phyloP scores from a whole-genome alignment of 1,140 invertebrate genomes.

The Drosophila subobscura region DNA sequence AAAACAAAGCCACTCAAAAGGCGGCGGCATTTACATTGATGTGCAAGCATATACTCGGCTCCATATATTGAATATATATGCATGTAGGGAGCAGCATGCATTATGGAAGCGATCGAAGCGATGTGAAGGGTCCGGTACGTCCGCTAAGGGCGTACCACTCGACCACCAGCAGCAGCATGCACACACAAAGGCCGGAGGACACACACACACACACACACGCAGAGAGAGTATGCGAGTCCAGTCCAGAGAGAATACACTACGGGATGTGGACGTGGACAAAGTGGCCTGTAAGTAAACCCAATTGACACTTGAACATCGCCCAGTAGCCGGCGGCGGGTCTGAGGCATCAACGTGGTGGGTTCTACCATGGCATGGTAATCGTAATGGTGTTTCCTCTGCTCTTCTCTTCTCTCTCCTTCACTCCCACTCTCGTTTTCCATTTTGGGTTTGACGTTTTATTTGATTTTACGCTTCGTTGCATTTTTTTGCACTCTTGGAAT shows the following conservation, averaged over 20 bases:
- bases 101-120: conserved; percentile 4
- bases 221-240: conserved; percentile 19
- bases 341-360: conserved; percentile 41
- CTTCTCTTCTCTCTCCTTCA: conserved; percentile 9
- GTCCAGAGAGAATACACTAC: conserved; percentile 20
- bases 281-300: conserved; percentile 73
- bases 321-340: conserved; percentile 45
- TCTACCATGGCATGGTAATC: conserved; percentile 20
- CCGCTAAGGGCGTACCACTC: conserved; percentile 4
- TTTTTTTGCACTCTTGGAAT: conserved; percentile 65
- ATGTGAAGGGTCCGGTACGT: conserved; percentile 15
- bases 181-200: no score
- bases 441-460: conserved; percentile 76
- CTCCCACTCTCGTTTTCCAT: conserved; percentile 42
- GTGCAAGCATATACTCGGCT: conserved; percentile 10
- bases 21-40: conserved; percentile 47
- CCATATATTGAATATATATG: neutral
- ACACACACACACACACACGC: conserved; percentile 28
- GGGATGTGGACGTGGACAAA: conserved; percentile 61
- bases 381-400: conserved; percentile 34
- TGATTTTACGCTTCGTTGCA: conserved; percentile 77
- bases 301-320: conserved; percentile 73
- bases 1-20: conserved; percentile 21
- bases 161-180: neutral
- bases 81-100: conserved; percentile 5